Evolutionary conservation across 2,797 vertebrate species (phyloP).

Genomic region (Pangasius larnaudii): DNA sequence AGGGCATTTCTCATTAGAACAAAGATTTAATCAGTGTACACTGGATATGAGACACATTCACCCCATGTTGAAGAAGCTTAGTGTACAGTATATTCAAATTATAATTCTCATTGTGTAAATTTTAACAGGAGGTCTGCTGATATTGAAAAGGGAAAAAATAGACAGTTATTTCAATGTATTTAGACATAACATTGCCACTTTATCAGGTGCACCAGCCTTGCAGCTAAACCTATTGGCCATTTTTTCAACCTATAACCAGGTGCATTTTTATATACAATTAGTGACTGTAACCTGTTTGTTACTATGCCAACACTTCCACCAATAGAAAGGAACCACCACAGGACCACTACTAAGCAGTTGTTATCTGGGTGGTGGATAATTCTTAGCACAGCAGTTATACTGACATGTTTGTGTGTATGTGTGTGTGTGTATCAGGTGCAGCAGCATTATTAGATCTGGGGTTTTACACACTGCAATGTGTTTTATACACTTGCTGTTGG

Average conservation of each 20-base stretch:
- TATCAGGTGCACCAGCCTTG: neutral
- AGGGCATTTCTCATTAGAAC: constrained; percentile 53
- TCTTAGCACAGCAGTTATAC: neutral
- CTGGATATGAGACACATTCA: neutral
- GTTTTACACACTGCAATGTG: neutral
- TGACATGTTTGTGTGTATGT: neutral
- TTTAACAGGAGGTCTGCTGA: neutral
- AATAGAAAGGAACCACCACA: neutral
- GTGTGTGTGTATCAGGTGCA: neutral
- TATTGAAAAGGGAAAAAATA: neutral
- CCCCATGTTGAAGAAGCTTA: neutral
- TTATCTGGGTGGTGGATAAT: neutral
- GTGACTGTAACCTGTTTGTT: neutral
- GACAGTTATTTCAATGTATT: neutral
- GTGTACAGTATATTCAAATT: neutral
- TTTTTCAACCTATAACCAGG: neutral
- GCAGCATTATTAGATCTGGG: neutral
- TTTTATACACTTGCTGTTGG: neutral
- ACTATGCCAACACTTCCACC: neutral
- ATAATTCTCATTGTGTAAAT: neutral
- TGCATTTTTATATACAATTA: neutral
- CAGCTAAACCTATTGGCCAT: neutral
- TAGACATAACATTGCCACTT: neutral
- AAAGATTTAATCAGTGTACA: neutral
- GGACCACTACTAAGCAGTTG: neutral